Base-by-base conservation (phyloP, 2,888 invertebrate species). In the Scaptomyza polygonia region DNA sequence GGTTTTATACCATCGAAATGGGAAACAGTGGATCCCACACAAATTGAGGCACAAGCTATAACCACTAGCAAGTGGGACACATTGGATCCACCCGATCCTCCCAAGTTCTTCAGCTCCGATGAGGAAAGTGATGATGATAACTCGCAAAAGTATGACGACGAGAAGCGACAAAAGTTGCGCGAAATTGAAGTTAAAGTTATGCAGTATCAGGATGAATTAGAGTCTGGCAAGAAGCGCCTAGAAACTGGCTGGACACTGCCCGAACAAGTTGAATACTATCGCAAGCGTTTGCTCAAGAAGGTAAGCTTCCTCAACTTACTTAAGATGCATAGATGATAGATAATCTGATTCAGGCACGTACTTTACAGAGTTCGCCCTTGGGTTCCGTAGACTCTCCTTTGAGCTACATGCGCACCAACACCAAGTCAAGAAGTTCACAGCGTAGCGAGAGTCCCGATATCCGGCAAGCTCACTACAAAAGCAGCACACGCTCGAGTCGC, bases 101-200 rank as follows among this genome's bases (percentile, higher is more conserved):
- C 92, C 7, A 90, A 90, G 61, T 90, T 92, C 45, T 91, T 84
- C 51, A 90, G 90, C 34, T 88, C 88, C 3, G 89, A 88, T 7
- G 90, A 89, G 2, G 89, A 89, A 1, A 86, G 77, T 3, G 87
- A 77, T 14, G 91, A 89, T 3, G 92, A 92, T 51, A 91, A 92
- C 77, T 65, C 82, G 0, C 71, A 95, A 12, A 94, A 94, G 88
- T 93, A 93, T 77, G 93, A 93, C 57, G 95, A 95, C 88, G 95
- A 96, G 88, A 93, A 95, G 81, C 94, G 97, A 45, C 94, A 93
- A 74, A 94, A 95, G 86, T 92, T 97, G 62, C 94, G 99, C 25
- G 98, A 99, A 91, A 97, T 99, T 85, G 99, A 99, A 93, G 95
- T 98, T 77, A 97, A 97, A 92, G 97, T 97, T 54, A 94, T 99